phyloP scores from a whole-genome alignment of 2,797 vertebrate genomes.

The Gadopsis bispinosus region DNA sequence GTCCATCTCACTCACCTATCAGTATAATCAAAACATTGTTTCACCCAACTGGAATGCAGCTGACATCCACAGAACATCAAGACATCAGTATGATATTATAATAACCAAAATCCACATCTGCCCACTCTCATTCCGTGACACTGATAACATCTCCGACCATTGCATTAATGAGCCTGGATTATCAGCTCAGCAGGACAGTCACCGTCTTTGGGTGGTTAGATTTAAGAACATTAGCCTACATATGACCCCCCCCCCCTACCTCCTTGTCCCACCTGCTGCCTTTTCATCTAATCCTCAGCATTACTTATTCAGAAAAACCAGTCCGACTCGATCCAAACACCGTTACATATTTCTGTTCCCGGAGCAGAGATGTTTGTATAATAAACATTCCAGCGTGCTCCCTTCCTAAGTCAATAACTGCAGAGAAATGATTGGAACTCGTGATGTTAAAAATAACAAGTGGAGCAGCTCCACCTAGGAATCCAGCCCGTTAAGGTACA shows the following conservation, averaged over 20 bases:
- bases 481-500: slow-evolving; percentile 47
- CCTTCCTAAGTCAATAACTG: slow-evolving; percentile 77
- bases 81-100: slow-evolving; percentile 17
- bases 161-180: slow-evolving; percentile 42
- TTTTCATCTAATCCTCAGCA: slow-evolving; percentile 43
- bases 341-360: slow-evolving; percentile 49
- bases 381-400: slow-evolving; percentile 79
- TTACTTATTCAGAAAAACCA: slow-evolving; percentile 38
- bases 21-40: slow-evolving; percentile 24
- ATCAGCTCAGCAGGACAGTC: slow-evolving; percentile 18
- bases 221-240: not conserved
- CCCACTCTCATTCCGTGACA: slow-evolving; percentile 3
- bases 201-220: not conserved
- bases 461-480: slow-evolving; percentile 58
- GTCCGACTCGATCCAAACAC: slow-evolving; percentile 30
- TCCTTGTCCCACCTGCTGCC: slow-evolving; percentile 3
- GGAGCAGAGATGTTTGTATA: slow-evolving; percentile 72
- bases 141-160: slow-evolving; percentile 38
- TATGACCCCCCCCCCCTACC: not conserved
- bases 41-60: slow-evolving; percentile 50
- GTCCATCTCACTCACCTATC: not conserved
- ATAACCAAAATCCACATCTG: slow-evolving; percentile 27
- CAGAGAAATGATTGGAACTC: slow-evolving; percentile 60
- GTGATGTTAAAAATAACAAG: slow-evolving; percentile 70
- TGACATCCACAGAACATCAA: slow-evolving; percentile 7